Percentiles rank a stretch among this genome's conserved stretches.
phyloP scores from a whole-genome alignment of 2,113 vertebrate genomes.

The Nothocercus julius region DNA sequence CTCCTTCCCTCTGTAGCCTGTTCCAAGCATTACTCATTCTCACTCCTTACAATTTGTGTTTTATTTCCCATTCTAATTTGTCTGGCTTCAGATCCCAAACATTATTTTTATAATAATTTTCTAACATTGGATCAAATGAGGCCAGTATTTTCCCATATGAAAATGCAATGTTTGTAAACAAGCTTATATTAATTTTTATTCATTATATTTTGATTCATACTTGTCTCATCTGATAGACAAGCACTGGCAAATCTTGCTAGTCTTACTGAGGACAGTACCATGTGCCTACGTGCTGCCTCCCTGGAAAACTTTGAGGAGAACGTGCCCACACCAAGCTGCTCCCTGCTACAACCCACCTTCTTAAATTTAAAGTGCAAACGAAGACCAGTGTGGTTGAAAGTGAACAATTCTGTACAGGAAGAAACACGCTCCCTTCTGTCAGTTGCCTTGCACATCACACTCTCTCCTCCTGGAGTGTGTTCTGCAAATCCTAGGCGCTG shows the following conservation, averaged over 20 bases:
- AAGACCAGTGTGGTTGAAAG: background rate
- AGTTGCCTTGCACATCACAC: background rate
- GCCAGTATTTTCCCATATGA: background rate
- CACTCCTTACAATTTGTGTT: background rate
- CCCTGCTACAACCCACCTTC: background rate
- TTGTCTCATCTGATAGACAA: background rate
- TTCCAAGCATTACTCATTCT: conserved; percentile 36
- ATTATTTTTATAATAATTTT: background rate
- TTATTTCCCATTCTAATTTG: conserved; percentile 47
- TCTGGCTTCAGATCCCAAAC: background rate
- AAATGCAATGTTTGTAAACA: background rate
- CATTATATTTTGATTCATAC: background rate
- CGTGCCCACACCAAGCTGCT: background rate
- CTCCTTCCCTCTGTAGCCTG: background rate
- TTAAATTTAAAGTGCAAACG: background rate
- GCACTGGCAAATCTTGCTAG: background rate
- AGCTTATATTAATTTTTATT: background rate
- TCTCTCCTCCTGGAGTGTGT: background rate
- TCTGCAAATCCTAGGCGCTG: background rate
- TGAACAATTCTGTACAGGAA: background rate
- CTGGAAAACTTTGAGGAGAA: background rate
- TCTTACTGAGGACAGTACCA: background rate
- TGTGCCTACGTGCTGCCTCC: background rate
- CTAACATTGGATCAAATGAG: background rate
- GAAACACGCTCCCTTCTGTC: background rate